Base-by-base conservation (phyloP, 1,140 invertebrate species). In the Frieseomelitta varia region DNA sequence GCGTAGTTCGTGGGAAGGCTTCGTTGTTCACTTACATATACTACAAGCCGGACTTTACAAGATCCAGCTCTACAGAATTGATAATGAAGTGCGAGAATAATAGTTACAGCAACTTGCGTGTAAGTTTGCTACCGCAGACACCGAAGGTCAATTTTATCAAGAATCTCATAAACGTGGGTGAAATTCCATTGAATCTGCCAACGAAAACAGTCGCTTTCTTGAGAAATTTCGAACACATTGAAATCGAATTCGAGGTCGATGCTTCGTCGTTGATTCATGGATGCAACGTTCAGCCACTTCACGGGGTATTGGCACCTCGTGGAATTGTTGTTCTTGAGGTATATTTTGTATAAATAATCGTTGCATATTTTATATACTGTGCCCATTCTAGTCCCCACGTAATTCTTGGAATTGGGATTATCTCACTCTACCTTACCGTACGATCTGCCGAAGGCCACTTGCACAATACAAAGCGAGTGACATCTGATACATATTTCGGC, bases 261-360 rank as follows among this genome's bases (percentile, higher is more conserved):
- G 34, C 47, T 0, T 65, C 24, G 14, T 85, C 69, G 58, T 72
- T 90, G 68, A 47, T 81, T 27, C 76, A 58, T 69, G 89, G 88
- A 47, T 87, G 82, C 87, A 30, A 53, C 21, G 84, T 93, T 63
- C 30, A 71, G 63, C 90, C 90, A 1, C 58, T 39, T 11, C 72
- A 72, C 10, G 93, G 92, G 14, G 80, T 86, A 24, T 86, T 94
- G 55, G 67, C 87, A 14, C 87, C 91, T 14, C 86, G 86, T 2
- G 89, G 87, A 53, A 80, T 91, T 10, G 68, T 27, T 4, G 51
- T 71, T 0, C 56, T 89, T 10, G 61, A 89, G 55, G 88, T 75
- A 65, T 2, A 65, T 47, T 47, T 47, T 47, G 0, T 47, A 47
- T 6, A 47, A 47, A 47, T 47, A 47, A 47, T 47, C 39, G 39